Base-by-base conservation (phyloP, 2,113 vertebrate genomes). In the Chascanopsetta lugubris region DNA sequence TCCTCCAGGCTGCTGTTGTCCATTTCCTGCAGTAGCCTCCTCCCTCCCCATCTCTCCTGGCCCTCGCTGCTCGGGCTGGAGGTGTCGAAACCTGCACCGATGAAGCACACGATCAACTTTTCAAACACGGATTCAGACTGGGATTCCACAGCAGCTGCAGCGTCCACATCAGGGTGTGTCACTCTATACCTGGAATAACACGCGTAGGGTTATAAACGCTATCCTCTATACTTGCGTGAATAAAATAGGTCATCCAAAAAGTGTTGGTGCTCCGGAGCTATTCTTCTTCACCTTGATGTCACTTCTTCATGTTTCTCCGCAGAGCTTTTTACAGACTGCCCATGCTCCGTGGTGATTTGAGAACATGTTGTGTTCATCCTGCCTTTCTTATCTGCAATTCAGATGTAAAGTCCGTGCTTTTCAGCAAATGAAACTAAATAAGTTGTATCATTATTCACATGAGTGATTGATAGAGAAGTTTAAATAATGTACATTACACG, bases 21-120 rank as follows among this genome's bases (percentile, higher is more conserved):
- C 0, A 8, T 69, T 6, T 87, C 83, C 62, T 96, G 92, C 86
- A 96, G 92, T 0, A 97, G 89, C 80, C 85, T 93, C 67, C 96
- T 92, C 48, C 91, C 87, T 0, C 79, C 91, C 93, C 94, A 91
- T 11, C 85, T 69, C 74, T 82, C 86, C n/a, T 72, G 80, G 17
- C 70, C 75, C 15, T 85, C 87, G 2, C 84, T 40, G 42, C 90
- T 58, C 32, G 48, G 87, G 70, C 90, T 71, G 77, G 93, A 88
- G 54, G 90, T 69, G 46, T 91, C 76, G 0, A 89, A 88, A 90
- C 92, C 92, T 96, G 13, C 32, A 34, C 4, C 73, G 40, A 22
- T 55, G 43, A 21, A 15, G 3, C 43, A 20, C 1, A 40, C n/a
- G n/a, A n/a, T n/a, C n/a, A n/a, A n/a, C 49, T 43, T 51, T 72